Evolutionary conservation across 1,140 invertebrate genomes (phyloP).

Genomic region (Hypsibius dujardini): DNA sequence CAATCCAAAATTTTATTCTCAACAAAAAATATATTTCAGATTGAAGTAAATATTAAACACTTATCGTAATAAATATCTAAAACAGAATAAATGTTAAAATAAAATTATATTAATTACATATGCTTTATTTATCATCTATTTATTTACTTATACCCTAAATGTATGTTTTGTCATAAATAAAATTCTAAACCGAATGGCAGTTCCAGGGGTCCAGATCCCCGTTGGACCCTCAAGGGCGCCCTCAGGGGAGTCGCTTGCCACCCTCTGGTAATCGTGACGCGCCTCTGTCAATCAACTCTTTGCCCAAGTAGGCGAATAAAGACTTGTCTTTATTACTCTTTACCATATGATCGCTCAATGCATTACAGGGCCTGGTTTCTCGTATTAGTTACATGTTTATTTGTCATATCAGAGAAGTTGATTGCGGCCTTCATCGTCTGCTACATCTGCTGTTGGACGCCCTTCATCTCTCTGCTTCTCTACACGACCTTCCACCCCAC

Average conservation of each 20-base stretch:
- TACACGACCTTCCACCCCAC: not conserved
- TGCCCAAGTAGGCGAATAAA: not conserved
- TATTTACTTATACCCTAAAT: too few species aligned
- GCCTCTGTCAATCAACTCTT: not conserved
- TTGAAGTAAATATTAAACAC: too few species aligned
- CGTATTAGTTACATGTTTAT: not conserved
- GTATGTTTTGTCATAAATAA: too few species aligned
- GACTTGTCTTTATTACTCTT: not conserved
- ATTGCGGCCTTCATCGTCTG: slow-evolving; percentile 53
- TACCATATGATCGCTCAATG: not conserved
- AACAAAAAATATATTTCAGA: too few species aligned
- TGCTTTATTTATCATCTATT: too few species aligned
- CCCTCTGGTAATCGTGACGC: not conserved
- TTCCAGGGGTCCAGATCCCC: too few species aligned
- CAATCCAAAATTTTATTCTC: too few species aligned
- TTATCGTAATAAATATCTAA: too few species aligned
- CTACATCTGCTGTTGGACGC: slow-evolving; percentile 51
- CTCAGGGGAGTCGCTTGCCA: not conserved
- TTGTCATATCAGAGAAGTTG: slow-evolving; percentile 40
- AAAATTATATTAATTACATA: too few species aligned
- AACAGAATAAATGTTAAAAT: too few species aligned
- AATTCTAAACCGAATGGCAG: too few species aligned
- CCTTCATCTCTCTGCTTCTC: slow-evolving; percentile 38
- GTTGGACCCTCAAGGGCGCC: too few species aligned
- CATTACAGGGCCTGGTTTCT: not conserved